phyloP scores from a whole-genome alignment of 2,888 invertebrate genomes.

The Polydrusus tereticollis region DNA sequence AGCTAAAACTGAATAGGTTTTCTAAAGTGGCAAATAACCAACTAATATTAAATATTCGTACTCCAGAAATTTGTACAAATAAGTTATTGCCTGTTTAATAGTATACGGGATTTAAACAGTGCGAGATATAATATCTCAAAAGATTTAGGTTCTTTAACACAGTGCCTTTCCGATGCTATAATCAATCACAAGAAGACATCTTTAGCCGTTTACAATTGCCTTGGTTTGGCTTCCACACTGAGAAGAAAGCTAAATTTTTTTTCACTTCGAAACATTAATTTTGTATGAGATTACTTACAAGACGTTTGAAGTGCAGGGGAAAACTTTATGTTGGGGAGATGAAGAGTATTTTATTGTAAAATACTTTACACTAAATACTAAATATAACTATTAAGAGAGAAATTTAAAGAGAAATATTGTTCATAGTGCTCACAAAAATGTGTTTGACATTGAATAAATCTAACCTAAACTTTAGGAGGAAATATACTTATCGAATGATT shows the following conservation, averaged over 20 bases:
- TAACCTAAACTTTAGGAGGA: too few relatives aligned
- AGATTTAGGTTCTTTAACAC: neutral
- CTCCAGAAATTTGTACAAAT: too few relatives aligned
- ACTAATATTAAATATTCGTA: too few relatives aligned
- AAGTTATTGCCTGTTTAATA: too few relatives aligned
- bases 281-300: constrained; percentile 2
- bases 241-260: neutral
- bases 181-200: constrained; percentile 8
- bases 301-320: neutral
- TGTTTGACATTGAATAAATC: too few relatives aligned
- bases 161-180: neutral
- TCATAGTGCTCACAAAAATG: too few relatives aligned
- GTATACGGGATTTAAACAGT: neutral
- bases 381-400: too few relatives aligned
- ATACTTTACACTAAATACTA: neutral
- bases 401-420: too few relatives aligned
- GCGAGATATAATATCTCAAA: neutral
- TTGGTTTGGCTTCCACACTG: neutral
- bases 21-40: too few relatives aligned
- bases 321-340: neutral
- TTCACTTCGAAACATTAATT: neutral
- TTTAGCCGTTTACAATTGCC: constrained; percentile 12
- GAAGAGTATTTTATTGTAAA: neutral
- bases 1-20: too few relatives aligned
- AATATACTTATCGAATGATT: too few relatives aligned